Percentiles rank a stretch among this genome's conserved stretches.
These are phyloP conservation scores for Eucera pruinosa DNA, from an alignment of 2,888 invertebrate genomes.

Conservation along the genomic window DNA sequence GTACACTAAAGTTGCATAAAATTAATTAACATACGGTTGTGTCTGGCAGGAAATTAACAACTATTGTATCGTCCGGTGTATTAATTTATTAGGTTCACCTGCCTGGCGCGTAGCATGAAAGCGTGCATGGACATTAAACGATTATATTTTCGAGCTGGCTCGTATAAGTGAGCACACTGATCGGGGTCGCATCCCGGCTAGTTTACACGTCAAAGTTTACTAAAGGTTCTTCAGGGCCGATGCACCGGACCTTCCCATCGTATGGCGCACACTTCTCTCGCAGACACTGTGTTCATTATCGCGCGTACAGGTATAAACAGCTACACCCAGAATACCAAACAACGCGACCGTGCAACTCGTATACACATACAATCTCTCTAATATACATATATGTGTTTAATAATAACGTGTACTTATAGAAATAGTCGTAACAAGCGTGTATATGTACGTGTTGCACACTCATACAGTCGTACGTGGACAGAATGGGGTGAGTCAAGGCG, in stretches of 20 bases:
- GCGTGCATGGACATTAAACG: constrained; percentile 58
- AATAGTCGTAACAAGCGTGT: constrained; percentile 38
- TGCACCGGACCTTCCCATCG: constrained; percentile 52
- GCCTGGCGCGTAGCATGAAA: constrained; percentile 27
- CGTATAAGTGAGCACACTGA: constrained; percentile 47
- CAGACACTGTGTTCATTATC: constrained; percentile 51
- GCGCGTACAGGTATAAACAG: constrained; percentile 9
- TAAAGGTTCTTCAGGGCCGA: constrained; percentile 64
- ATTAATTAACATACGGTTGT: constrained; percentile 52
- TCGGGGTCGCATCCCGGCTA: constrained; percentile 43
- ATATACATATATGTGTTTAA: background rate
- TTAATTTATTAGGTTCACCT: constrained; percentile 62
- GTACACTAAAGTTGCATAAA: constrained; percentile 44
- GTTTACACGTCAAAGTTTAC: constrained; percentile 68
- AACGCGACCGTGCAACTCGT: constrained; percentile 15
- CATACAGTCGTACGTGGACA: constrained; percentile 20
- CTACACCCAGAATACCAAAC: constrained; percentile 41
- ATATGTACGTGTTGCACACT: constrained; percentile 16
- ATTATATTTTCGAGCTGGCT: constrained; percentile 62
- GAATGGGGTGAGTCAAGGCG: constrained; percentile 65
- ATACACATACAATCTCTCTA: background rate
- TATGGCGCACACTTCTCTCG: constrained; percentile 39
- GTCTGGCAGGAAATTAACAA: constrained; percentile 52
- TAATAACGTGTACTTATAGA: constrained; percentile 45
- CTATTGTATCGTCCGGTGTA: constrained; percentile 41